Percentiles rank a stretch among this genome's conserved stretches.
Evolutionary conservation across 2,113 vertebrate genomes (phyloP).

Genomic region (Todiramphus saurophagus): DNA sequence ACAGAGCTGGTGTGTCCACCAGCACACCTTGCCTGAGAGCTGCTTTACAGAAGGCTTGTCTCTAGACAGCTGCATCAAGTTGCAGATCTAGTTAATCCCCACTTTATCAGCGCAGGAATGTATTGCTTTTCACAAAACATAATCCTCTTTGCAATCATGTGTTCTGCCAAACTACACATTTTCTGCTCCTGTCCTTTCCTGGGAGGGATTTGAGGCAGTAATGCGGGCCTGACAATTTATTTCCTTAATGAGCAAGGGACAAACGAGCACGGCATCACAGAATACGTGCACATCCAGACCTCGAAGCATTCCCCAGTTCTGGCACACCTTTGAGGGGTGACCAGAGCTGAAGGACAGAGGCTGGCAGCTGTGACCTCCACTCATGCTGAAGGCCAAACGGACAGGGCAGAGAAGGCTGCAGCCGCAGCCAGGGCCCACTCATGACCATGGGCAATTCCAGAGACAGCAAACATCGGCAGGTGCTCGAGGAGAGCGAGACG

Average conservation of each 20-base stretch:
- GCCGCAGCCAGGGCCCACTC: neutral
- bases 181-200: neutral
- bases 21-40: neutral
- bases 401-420: neutral
- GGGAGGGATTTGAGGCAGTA: slow-evolving; percentile 3
- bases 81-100: slow-evolving; percentile 27
- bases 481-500: neutral
- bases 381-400: neutral
- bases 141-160: slow-evolving; percentile 70
- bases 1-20: neutral
- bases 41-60: neutral
- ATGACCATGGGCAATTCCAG: neutral
- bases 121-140: slow-evolving; percentile 22
- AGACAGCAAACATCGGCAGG: neutral
- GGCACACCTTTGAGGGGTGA: neutral
- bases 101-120: slow-evolving; percentile 26
- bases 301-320: fast-evolving
- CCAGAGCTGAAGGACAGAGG: neutral
- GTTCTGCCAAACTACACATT: slow-evolving; percentile 39
- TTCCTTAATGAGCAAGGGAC: neutral
- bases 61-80: fast-evolving
- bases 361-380: neutral
- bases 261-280: neutral
- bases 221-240: neutral
- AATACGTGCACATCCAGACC: fast-evolving